Base-by-base conservation (phyloP, 2,888 invertebrate genomes). In the Aporophyla lueneburgensis region DNA sequence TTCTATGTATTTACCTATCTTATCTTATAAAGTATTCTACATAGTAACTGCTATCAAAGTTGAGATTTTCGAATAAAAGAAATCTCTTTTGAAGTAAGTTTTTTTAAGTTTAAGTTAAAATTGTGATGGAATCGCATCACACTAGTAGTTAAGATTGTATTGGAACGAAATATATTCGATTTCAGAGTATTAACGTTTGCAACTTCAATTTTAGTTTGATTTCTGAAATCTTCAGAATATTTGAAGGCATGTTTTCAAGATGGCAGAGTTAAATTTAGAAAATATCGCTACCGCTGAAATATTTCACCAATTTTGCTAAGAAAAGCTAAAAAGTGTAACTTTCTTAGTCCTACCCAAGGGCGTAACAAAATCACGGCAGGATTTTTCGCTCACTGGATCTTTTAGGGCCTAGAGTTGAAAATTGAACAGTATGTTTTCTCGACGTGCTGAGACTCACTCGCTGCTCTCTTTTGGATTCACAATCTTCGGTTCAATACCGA, bases 91-190 rank as follows among this genome's bases (percentile, higher is more conserved):
- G 51, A 61, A 67, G 40, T 84, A 76, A 58, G 69, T 53, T 54
- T 65, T 53, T 54, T 65, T 76, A 76, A 69, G 58, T 70, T 74
- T 75, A 75, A 62, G 33, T 70, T 71, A 59, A 59, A 75, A 74
- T n/a, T 43, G 33, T 71, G 51, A 68, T 67, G 61, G 69, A 46
- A 33, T 1, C 9, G 7, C 69, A 82, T 78, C 77, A 85, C 71
- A 65, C 3, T 62, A 70, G 56, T 78, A 69, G 19, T 33, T 82
- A 82, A 73, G 78, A 46, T 81, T 69, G 69, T 82, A 87, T 66
- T 74, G 80, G 76, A 88, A 86, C 75, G 81, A 81, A 70, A 74
- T 76, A 66, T 75, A 59, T 74, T 59, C 33, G 5, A 53, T 40
- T 74, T 54, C 24, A 43, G 58, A 72, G 68, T 83, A 59, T 66